phyloP scores from a whole-genome alignment of 1,140 invertebrate species.

The Bombus haemorrhoidalis region DNA sequence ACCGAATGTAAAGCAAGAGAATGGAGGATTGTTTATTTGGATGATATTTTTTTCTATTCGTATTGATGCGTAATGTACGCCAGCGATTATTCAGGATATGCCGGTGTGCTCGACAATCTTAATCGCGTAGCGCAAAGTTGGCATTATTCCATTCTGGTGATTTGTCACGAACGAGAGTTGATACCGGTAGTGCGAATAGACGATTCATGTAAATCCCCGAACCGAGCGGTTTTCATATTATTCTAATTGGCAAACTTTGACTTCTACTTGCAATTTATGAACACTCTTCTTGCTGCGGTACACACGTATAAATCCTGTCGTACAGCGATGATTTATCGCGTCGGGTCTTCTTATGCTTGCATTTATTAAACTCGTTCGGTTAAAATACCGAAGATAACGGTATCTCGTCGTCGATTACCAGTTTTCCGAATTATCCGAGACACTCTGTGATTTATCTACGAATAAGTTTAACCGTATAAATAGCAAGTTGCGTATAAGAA shows the following conservation, averaged over 20 bases:
- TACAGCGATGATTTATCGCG: constrained; percentile 29
- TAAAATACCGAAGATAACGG: constrained; percentile 15
- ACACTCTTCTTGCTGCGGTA: constrained; percentile 27
- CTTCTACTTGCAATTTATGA: constrained; percentile 46
- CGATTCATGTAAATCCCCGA: constrained; percentile 51
- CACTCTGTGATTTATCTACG: not conserved
- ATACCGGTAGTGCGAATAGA: constrained; percentile 48
- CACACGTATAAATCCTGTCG: constrained; percentile 15
- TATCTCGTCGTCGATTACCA: not conserved
- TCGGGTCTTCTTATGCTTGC: constrained; percentile 24
- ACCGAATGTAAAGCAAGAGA: not conserved
- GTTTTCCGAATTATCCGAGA: not conserved
- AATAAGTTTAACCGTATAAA: not conserved
- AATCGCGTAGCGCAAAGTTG: constrained; percentile 37
- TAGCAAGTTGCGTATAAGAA: not conserved
- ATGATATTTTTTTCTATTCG: constrained; percentile 1
- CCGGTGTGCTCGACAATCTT: constrained; percentile 26
- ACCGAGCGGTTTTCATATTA: constrained; percentile 52
- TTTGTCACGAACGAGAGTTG: constrained; percentile 43
- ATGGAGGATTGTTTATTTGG: not conserved
- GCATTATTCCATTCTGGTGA: constrained; percentile 50
- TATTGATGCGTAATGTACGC: constrained; percentile 41
- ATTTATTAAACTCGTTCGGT: constrained; percentile 33
- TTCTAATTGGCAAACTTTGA: constrained; percentile 56
- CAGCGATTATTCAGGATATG: constrained; percentile 12